phyloP scores from a whole-genome alignment of 1,140 invertebrate species.

The Oncopodura yosiiana region DNA sequence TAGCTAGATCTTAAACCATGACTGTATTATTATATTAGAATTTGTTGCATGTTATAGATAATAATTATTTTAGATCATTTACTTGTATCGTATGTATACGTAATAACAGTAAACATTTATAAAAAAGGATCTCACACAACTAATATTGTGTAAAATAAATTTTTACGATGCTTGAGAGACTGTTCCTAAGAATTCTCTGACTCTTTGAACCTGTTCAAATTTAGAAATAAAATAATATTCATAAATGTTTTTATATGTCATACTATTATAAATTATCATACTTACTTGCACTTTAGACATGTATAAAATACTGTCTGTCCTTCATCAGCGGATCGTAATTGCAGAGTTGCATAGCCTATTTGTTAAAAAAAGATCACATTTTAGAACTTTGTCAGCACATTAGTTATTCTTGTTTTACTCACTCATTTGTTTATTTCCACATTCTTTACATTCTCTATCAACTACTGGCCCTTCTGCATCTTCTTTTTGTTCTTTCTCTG shows the following conservation, averaged over 20 bases:
- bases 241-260: slow-evolving; percentile 6
- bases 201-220: slow-evolving; percentile 56
- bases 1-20: too few relatives aligned
- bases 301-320: slow-evolving; percentile 98
- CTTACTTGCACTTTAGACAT: slow-evolving; percentile 85
- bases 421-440: slow-evolving; percentile 85
- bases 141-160: background rate
- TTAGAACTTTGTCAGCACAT: too few relatives aligned
- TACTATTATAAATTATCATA: slow-evolving; percentile 33
- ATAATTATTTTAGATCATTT: too few relatives aligned
- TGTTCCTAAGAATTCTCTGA: slow-evolving; percentile 53
- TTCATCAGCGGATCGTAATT: slow-evolving; percentile 94
- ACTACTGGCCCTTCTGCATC: slow-evolving; percentile 64
- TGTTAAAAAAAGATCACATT: too few relatives aligned
- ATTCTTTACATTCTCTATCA: slow-evolving; percentile 78
- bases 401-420: too few relatives aligned
- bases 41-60: background rate
- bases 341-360: slow-evolving; percentile 86
- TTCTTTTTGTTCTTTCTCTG: slow-evolving; percentile 41
- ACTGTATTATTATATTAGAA: background rate
- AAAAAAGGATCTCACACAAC: background rate
- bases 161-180: background rate
- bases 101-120: background rate
- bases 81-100: too few relatives aligned
- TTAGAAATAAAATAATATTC: slow-evolving; percentile 22